A percentile compares a stretch with the other conserved stretches of the same genome.
These are phyloP conservation scores for Sitobion miscanthi DNA, from an alignment of 1,140 invertebrate genomes.

Conservation along the genomic window DNA sequence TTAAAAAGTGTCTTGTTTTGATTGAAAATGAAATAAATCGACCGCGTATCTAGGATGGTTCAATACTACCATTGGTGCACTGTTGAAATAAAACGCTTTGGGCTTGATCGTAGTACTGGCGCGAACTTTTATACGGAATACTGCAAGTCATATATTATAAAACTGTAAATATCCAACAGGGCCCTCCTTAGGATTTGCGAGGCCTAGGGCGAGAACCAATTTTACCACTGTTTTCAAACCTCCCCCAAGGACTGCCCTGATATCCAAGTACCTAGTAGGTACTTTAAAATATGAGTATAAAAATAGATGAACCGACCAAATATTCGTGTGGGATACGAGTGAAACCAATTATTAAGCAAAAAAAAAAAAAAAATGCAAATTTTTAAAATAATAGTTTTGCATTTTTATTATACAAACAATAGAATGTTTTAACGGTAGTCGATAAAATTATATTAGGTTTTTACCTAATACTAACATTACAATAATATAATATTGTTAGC, in stretches of 20 bases:
- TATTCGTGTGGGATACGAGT: no score
- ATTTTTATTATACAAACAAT: slow-evolving; percentile 52
- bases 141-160: neutral
- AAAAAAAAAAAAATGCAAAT: neutral
- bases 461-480: slow-evolving; percentile 52
- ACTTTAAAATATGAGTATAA: neutral
- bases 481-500: slow-evolving; percentile 47
- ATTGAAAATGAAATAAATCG: neutral
- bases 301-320: no score
- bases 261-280: neutral
- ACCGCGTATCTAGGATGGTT: no score
- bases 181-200: no score
- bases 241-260: no score
- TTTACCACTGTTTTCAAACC: no score
- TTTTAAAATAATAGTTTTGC: slow-evolving; percentile 48
- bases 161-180: neutral
- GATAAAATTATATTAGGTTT: slow-evolving; percentile 50
- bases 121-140: neutral
- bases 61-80: neutral
- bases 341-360: neutral
- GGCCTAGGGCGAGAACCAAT: no score
- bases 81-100: neutral
- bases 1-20: neutral
- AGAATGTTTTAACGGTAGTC: slow-evolving; percentile 46
- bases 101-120: no score